Evolutionary conservation across 2,113 vertebrate genomes (phyloP), one percentile per base, ranked within the genome.

Genomic region (Notarius lentiginosus): DNA sequence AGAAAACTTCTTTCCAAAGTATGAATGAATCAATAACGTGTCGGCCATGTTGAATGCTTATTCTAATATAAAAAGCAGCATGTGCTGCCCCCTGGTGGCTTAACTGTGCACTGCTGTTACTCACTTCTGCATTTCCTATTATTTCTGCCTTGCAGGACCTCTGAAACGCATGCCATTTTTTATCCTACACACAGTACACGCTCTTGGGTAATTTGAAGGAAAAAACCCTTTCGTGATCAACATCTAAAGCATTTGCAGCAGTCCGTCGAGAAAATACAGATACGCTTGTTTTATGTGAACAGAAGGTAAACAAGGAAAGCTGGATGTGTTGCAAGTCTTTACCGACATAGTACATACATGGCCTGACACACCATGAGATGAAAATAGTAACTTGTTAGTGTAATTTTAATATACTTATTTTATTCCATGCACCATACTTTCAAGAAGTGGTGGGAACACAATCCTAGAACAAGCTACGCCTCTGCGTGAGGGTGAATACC

Each of bases 41-140:
- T 55, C 34, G 34, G 49, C 12, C 24, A 77, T 55, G 75, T 2
- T 51, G 20, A 79, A 77, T 27, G 34, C 22, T 17, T 0, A 30
- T 55, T 20, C 63, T 47, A 76, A 76, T 27, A 5, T 53, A 77
- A 53, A 8, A 53, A 49, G 18, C 4, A 17, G 63, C 83, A 11
- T 24, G 11, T 72, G 11, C 5, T 66, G 47, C 73, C 84, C 73
- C 60, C 84, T 85, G 60, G 72, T 66, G 84, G 84, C 58, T 58
- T 47, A 34, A 24, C 12, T 58, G 9, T 6, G 47, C 72, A 10
- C 70, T 41, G 5, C 34, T 17, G 68, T 20, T 47, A 22, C 30
- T 70, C 27, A 15, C 22, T 41, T 3, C 68, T 34, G 41, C 27
- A 15, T 70, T 34, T 34, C 68, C 30, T 8, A 20, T 41, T 8